Conservation (phyloP, 2,888 invertebrate genomes). For the Petrophora chlorosata region DNA sequence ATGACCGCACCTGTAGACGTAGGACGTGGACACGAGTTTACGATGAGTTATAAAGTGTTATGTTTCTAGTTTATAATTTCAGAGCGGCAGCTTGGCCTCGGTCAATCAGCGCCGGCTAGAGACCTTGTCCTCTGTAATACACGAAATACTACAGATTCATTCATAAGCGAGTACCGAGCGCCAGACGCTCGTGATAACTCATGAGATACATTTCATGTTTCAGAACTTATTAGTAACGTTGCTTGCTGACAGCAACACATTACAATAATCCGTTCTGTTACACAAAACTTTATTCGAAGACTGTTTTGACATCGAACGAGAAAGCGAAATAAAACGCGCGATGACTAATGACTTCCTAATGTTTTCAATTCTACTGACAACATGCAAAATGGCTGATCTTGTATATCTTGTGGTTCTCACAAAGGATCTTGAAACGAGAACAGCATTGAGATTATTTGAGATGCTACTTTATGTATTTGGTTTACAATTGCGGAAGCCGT, state of each 20-base stretch:
- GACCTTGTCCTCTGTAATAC: conserved; percentile 36
- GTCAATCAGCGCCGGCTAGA: conserved; percentile 31
- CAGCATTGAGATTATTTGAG: conserved; percentile 35
- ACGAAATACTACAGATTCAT: conserved; percentile 36
- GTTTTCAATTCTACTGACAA: conserved; percentile 32
- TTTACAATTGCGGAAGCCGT: conserved; percentile 31
- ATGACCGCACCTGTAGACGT: conserved; percentile 11
- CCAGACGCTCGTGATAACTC: conserved; percentile 22
- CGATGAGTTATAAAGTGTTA: conserved; percentile 29
- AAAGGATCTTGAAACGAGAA: conserved; percentile 33
- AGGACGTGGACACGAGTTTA: conserved; percentile 1
- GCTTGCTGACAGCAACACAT: conserved; percentile 26
- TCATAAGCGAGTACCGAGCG: conserved; percentile 31
- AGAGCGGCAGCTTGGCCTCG: conserved; percentile 33
- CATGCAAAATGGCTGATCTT: conserved; percentile 21
- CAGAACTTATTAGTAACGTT: conserved; percentile 21
- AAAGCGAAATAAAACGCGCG: conserved; percentile 25
- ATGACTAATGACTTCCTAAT: conserved; percentile 39
- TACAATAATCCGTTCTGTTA: conserved; percentile 27
- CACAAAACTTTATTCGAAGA: conserved; percentile 26
- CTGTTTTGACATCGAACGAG: conserved; percentile 31
- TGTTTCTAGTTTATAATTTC: conserved; percentile 32
- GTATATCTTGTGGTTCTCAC: conserved; percentile 26
- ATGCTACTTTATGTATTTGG: conserved; percentile 28
- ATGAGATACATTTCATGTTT: conserved; percentile 21